Evolutionary conservation across 2,888 invertebrate species (phyloP).

Genomic region (Ophonus ardosiacus): DNA sequence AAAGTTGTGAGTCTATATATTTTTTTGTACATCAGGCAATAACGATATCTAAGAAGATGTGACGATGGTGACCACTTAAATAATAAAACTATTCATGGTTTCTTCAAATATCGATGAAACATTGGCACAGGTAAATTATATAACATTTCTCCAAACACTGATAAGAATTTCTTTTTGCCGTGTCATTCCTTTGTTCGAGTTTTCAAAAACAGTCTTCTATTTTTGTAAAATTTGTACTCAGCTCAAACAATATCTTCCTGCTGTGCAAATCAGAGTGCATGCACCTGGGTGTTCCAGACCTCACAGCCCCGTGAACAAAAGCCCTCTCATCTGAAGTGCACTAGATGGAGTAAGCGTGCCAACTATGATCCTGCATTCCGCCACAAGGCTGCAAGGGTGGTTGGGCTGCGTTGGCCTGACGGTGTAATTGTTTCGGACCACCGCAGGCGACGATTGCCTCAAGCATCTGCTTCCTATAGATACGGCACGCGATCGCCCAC

Average conservation of each 20-base stretch:
- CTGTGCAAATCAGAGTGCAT: background rate
- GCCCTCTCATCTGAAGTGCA: background rate
- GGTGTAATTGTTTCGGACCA: slow-evolving; percentile 62
- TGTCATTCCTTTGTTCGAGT: too few species aligned
- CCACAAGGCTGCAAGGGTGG: slow-evolving; percentile 24
- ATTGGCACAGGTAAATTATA: too few species aligned
- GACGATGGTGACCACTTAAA: too few species aligned
- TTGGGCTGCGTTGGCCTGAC: background rate
- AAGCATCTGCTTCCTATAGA: slow-evolving; percentile 66
- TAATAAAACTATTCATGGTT: too few species aligned
- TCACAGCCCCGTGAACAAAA: slow-evolving; percentile 1
- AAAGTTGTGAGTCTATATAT: too few species aligned
- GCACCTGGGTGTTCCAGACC: slow-evolving; percentile 21
- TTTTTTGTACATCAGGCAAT: too few species aligned
- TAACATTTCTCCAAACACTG: too few species aligned
- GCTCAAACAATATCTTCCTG: background rate
- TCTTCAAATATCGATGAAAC: too few species aligned
- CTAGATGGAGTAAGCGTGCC: background rate
- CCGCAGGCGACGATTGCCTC: slow-evolving; percentile 44
- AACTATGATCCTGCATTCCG: slow-evolving; percentile 48
- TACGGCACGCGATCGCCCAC: slow-evolving; percentile 67
- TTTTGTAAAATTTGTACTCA: background rate
- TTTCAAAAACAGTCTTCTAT: background rate
- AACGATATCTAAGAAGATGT: too few species aligned
- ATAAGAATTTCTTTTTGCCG: too few species aligned